These are phyloP conservation scores for Enoplolaimus lenunculus DNA, from an alignment of 2,888 invertebrate genomes.

Conservation along the genomic window DNA sequence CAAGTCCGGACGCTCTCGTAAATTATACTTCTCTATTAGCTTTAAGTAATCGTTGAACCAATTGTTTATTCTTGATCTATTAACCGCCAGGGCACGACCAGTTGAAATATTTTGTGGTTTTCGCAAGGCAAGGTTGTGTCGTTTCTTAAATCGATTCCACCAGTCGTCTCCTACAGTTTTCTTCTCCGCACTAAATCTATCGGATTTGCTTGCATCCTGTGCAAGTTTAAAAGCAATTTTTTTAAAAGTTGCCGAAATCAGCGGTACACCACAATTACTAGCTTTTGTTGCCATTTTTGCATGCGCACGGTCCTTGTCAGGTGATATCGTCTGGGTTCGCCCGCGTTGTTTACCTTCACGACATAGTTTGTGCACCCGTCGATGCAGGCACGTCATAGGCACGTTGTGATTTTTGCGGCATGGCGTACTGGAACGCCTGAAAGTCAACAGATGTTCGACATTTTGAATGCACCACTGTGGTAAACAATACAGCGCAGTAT, in stretches of 20 bases:
- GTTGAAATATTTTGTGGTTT: conserved; percentile 14
- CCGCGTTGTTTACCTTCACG: no score
- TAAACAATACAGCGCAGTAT: no score
- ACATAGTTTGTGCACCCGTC: no score
- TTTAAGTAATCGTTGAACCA: neutral
- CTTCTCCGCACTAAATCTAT: neutral
- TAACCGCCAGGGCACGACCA: no score
- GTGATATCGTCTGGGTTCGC: no score
- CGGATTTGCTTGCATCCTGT: no score
- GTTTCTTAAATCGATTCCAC: neutral
- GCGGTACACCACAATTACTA: neutral
- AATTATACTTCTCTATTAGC: neutral
- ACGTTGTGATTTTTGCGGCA: no score
- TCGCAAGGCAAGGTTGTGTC: neutral
- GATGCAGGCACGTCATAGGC: no score
- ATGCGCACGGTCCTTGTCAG: neutral
- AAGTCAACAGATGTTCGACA: no score
- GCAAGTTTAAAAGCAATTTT: no score
- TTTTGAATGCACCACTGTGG: no score
- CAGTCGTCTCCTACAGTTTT: neutral
- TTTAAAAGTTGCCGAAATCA: neutral
- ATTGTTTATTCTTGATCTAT: neutral
- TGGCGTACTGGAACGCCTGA: no score
- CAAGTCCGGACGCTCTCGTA: neutral
- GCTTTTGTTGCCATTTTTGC: neutral